These are phyloP conservation scores for Eurosta solidaginis DNA, from an alignment of 1,140 invertebrate genomes.

Conservation along the genomic window DNA sequence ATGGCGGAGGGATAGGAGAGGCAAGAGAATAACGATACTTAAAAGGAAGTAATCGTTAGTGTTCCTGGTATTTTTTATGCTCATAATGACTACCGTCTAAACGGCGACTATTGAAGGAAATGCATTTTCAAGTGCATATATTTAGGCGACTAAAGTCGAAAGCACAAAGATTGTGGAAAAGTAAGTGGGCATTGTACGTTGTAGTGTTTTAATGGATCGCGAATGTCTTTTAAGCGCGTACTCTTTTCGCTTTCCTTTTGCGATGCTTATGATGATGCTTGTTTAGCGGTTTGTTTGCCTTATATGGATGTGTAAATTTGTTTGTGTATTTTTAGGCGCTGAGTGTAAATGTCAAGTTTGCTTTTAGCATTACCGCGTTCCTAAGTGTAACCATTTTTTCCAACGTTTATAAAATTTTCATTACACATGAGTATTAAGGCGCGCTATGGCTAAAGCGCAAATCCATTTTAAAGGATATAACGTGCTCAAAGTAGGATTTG, in stretches of 20 bases:
- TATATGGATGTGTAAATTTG: background rate
- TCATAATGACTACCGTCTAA: background rate
- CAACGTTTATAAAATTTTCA: background rate
- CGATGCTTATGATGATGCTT: background rate
- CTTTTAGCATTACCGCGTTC: background rate
- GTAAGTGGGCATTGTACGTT: constrained; percentile 1
- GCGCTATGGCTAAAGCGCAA: background rate
- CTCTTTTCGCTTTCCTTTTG: constrained; percentile 26
- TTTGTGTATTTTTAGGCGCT: constrained; percentile 11
- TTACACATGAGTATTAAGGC: background rate
- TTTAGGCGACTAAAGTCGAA: background rate
- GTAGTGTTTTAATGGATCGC: constrained; percentile 20
- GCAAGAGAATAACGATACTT: too few relatives aligned
- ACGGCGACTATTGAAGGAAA: constrained; percentile 27
- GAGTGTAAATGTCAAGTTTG: constrained; percentile 15
- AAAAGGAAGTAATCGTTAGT: background rate
- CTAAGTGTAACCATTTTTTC: background rate
- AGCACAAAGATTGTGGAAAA: background rate
- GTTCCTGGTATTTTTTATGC: background rate
- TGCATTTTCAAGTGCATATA: constrained; percentile 36
- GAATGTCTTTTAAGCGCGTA: background rate
- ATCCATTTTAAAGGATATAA: too few relatives aligned
- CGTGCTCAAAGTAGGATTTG: too few relatives aligned
- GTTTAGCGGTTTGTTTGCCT: background rate
- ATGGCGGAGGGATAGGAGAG: background rate